Conservation (phyloP, 2,113 vertebrate species). For the Pygoscelis antarcticus region DNA sequence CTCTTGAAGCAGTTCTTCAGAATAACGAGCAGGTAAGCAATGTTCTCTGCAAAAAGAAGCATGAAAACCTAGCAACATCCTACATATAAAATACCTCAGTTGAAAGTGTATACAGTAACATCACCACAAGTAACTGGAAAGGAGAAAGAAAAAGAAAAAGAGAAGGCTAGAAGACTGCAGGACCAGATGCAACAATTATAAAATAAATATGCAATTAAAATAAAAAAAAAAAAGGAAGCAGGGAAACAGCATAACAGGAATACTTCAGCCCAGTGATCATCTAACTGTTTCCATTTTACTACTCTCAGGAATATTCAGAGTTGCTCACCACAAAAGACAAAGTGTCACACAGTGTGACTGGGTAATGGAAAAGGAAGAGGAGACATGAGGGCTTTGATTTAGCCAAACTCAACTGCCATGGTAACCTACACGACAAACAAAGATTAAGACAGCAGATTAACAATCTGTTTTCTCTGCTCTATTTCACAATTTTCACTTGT, state of each 20-base stretch:
- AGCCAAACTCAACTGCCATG: not conserved
- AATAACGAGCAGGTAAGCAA: not conserved
- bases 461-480: not conserved
- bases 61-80: not conserved
- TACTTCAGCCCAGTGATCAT: not conserved
- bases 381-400: not conserved
- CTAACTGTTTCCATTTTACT: not conserved
- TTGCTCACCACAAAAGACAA: not conserved
- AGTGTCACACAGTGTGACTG: not conserved
- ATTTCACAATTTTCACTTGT: not conserved
- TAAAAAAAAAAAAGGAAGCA: not conserved
- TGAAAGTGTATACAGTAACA: not conserved
- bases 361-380: not conserved
- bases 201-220: not conserved
- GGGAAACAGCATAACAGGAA: not conserved
- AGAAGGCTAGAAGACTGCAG: not conserved
- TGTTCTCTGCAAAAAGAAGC: not conserved
- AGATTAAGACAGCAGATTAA: not conserved
- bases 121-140: not conserved
- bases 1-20: not conserved
- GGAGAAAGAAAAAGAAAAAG: not conserved
- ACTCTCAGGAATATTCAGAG: not conserved
- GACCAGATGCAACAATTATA: not conserved
- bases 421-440: not conserved
- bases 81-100: not conserved